Base-by-base conservation (phyloP, 2,797 vertebrate species). In the Rachycentron canadum region DNA sequence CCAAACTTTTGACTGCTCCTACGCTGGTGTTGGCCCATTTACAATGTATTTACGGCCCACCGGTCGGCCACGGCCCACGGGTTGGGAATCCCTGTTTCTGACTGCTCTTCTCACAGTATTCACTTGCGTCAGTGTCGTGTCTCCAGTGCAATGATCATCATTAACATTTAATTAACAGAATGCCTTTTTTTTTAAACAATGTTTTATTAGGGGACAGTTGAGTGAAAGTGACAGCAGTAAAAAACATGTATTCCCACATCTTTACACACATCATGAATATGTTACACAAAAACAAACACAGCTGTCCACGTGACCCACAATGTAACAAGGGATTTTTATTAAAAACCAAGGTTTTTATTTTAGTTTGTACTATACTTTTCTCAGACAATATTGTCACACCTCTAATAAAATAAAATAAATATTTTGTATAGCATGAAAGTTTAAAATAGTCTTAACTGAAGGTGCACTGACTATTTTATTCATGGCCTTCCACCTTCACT, bases 161-260 rank as follows among this genome's bases (percentile, higher is more conserved):
- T 28, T 30, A 3, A 50, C 32, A 32, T 32, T 32, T 32, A 32
- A 60, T 16, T 3, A 17, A 30, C 4, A 62, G 2, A 10, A 25
- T 50, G 47, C 10, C 4, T 3, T 30, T 70, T 41, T 41, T 70
- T 50, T 40, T 41, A 34, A 5, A 50, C 21, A 41, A 40, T 21
- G 6, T 45, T 79, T 83, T 69, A 77, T 66, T 80, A 64, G 0
- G 67, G 58, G 63, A 58, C 8, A 62, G 3, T 26, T 16, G 16
- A 69, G 30, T 45, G 30, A 13, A 2, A 45, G 21, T 53, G 62
- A 45, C 17, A 58, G 60, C 28, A 69, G 10, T 36, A 49, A 26
- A 47, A 8, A 55, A 1, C 2, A 34, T n/a, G n/a, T n/a, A n/a
- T n/a, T n/a, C n/a, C n/a, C n/a, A n/a, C n/a, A n/a, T n/a, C 17